Evolutionary conservation across 2,888 invertebrate species (phyloP).

Genomic region (Chaitophorus viminalis): DNA sequence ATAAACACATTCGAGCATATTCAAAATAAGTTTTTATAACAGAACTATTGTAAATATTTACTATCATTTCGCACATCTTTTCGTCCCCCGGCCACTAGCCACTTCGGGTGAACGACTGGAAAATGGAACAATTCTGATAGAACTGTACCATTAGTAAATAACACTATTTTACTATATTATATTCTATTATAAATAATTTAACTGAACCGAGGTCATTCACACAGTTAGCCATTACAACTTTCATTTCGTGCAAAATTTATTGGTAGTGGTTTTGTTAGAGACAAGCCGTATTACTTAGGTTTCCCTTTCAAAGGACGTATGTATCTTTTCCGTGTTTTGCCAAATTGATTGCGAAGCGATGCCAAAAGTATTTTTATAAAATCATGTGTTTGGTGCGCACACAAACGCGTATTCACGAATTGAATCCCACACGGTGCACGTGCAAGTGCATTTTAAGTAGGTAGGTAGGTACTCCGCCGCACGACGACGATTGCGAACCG

Average conservation of each 20-base stretch:
- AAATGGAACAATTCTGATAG: slow-evolving; percentile 15
- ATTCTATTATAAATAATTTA: slow-evolving; percentile 45
- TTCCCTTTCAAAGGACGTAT: slow-evolving; percentile 32
- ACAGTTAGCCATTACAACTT: slow-evolving; percentile 11
- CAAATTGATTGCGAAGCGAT: slow-evolving; percentile 35
- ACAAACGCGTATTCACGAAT: neutral
- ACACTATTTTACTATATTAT: slow-evolving; percentile 13
- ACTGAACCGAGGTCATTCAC: slow-evolving; percentile 31
- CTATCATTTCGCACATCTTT: neutral
- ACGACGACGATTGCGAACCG: neutral
- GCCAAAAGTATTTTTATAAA: slow-evolving; percentile 48
- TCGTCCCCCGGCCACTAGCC: too few relatives aligned
- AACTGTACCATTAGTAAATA: neutral
- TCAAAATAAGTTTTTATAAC: neutral
- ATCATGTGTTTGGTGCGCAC: neutral
- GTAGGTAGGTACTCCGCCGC: neutral
- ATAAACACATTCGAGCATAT: neutral
- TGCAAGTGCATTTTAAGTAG: slow-evolving; percentile 5
- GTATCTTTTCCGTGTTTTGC: slow-evolving; percentile 44
- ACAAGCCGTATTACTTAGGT: slow-evolving; percentile 4
- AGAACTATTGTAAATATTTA: slow-evolving; percentile 38
- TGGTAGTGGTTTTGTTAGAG: slow-evolving; percentile 11
- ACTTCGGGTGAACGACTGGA: slow-evolving; percentile 29
- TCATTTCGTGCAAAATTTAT: slow-evolving; percentile 41
- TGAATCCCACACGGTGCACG: neutral